A percentile compares a stretch with the other conserved stretches of the same genome.
phyloP scores from a whole-genome alignment of 2,888 invertebrate genomes.

The Adineta ricciae region DNA sequence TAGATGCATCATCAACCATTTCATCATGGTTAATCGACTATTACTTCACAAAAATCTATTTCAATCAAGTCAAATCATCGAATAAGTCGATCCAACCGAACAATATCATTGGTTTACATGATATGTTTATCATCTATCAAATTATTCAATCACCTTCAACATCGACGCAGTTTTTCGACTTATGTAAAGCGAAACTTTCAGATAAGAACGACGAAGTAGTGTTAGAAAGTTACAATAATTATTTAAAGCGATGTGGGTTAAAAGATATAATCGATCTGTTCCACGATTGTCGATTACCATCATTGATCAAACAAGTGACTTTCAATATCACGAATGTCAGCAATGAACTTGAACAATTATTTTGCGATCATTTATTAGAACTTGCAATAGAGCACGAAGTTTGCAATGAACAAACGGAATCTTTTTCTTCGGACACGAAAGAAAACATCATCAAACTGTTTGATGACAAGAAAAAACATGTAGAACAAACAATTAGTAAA shows the following conservation, averaged over 20 bases:
- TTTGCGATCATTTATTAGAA: not conserved
- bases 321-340: not conserved
- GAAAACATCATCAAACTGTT: not conserved
- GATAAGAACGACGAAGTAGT: not conserved
- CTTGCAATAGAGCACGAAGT: not conserved
- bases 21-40: conserved; percentile 17
- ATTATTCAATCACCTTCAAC: not conserved
- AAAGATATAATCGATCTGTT: conserved; percentile 21
- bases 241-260: conserved; percentile 6
- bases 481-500: not conserved
- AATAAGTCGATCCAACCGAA: not conserved
- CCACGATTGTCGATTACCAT: not conserved
- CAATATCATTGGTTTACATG: not conserved
- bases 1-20: not conserved
- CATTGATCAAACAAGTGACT: not conserved
- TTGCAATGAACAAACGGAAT: not conserved
- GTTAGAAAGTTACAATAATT: not conserved
- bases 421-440: not conserved
- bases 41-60: not conserved
- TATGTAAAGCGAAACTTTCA: not conserved
- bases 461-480: not conserved
- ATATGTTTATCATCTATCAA: conserved; percentile 20
- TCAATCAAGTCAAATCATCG: not conserved
- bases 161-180: not conserved
- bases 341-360: not conserved